Evolutionary conservation across 2,888 invertebrate genomes (phyloP), one percentile per base, ranked within the genome.

Genomic region (Enchytraeus crypticus): DNA sequence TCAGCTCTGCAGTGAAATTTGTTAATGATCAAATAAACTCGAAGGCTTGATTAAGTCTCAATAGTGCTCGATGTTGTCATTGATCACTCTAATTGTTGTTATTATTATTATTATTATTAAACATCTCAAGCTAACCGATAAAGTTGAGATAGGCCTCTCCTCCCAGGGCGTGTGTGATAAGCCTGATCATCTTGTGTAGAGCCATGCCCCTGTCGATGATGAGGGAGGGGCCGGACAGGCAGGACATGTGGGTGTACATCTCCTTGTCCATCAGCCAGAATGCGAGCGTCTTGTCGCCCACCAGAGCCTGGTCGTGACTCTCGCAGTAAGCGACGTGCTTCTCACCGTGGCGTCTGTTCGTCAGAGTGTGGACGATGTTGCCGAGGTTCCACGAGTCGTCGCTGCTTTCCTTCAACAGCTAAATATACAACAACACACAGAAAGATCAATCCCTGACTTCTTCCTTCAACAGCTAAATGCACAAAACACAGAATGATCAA

Each of bases 241-340:
- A 83, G 45, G 92, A 92, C 97, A 97, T 97, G 80, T 90, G 88
- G 0, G 89, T 88, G 79, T 97, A 97, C 96, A 97, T 97, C 70
- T 93, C 92, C 70, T 93, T 92, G 81, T 97, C 96, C 96, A 97
- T 96, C 69, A 97, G 80, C 98, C 98, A 98, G 82, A 99, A 99
- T 1, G 98, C 97, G 47, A 99, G 85, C 0, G 97, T 96, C 80
- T 99, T 99, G 80, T 99, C 98, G 0, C 98, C 78, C 1, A 79
- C 77, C 21, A 79, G 66, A 51, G 87, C 87, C 83, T 70, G 70
- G 63, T 70, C 70, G 57, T 70, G 70, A 33, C 95, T 95, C 82
- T 99, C 98, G 1, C 90, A 89, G 75, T 99, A 99, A 0, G 97
- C 92, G 0, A 99, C 89, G n/a, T 91, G 89, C 62, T 89, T 89